Evolutionary conservation across 2,113 vertebrate genomes (phyloP), one percentile per base, ranked within the genome.

Genomic region (Silurus meridionalis): DNA sequence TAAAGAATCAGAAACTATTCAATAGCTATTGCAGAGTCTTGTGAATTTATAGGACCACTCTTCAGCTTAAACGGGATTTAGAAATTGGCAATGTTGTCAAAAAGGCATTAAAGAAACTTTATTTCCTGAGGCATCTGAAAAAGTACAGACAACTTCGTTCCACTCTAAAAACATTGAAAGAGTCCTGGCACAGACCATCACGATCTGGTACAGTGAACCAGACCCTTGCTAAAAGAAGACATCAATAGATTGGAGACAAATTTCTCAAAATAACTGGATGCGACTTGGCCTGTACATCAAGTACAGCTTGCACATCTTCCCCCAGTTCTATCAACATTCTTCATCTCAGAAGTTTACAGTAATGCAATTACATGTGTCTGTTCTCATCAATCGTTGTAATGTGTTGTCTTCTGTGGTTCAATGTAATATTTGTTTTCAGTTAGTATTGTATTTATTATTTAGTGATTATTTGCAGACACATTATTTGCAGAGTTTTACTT

Each of bases 201-300:
- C 3, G 15, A 6, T 37, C 17, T 80, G 53, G 25, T 60, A 80
- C 8, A 46, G 15, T n/a, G 55, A 28, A 25, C 28, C 15, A 58
- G 25, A 58, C 53, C 37, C 23, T 78, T 57, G 77, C 55, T 61
- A 46, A 80, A 58, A 79, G 75, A 58, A 80, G n/a, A 60, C 21
- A 19, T 55, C 21, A 77, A 77, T 11, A 1, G 55, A 79, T 28
- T 60, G 77, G 9, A 28, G 55, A 58, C 25, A 79, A 79, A 53
- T 2, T 37, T 17, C 23, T 60, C 15, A 58, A 79, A 79, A 46
- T 58, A 61, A 60, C 78, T 61, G 25, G 7, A 58, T 13, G 8
- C 28, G 55, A 58, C 15, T 58, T 79, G 25, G 10, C 13, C 75
- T 57, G 53, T 28, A 57, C 78, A 19, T 61, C 8, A 80, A 60